These are phyloP conservation scores for Caenorhabditis tropicalis DNA, from an alignment of 1,140 invertebrate genomes.

Conservation along the genomic window DNA sequence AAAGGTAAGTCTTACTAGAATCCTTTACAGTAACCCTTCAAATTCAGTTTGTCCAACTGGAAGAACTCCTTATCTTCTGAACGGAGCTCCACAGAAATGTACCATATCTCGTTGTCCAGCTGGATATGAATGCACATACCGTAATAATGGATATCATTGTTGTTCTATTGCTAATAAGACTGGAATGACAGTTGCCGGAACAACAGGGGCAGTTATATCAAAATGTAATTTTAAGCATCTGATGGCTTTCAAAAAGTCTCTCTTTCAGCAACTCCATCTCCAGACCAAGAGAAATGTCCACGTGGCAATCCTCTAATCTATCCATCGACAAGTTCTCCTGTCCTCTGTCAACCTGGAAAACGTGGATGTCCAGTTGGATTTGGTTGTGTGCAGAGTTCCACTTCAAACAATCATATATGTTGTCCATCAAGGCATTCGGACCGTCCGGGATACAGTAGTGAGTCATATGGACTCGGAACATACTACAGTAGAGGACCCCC, in stretches of 20 bases:
- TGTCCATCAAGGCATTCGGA: slow-evolving; percentile 19
- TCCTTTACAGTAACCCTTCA: neutral
- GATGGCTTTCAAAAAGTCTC: neutral
- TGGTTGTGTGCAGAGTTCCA: slow-evolving; percentile 24
- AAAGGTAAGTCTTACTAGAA: neutral
- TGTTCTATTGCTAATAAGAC: slow-evolving; percentile 19
- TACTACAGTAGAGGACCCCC: slow-evolving; percentile 32
- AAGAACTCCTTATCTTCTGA: slow-evolving; percentile 55
- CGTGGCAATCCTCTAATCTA: slow-evolving; percentile 32
- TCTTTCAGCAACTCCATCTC: slow-evolving; percentile 16
- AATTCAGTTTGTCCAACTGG: slow-evolving; percentile 55
- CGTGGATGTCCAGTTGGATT: slow-evolving; percentile 49
- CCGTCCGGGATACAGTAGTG: neutral
- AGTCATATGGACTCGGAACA: neutral
- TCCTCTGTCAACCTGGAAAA: slow-evolving; percentile 38
- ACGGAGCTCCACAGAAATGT: slow-evolving; percentile 56
- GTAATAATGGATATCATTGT: slow-evolving; percentile 44
- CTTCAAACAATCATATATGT: slow-evolving; percentile 19
- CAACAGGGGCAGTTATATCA: neutral
- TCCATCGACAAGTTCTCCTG: slow-evolving; percentile 46
- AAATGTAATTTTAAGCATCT: neutral
- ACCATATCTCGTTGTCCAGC: slow-evolving; percentile 48
- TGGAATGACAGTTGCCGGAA: slow-evolving; percentile 1
- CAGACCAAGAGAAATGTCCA: slow-evolving; percentile 11
- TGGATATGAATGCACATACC: slow-evolving; percentile 53